phyloP scores from a whole-genome alignment of 2,113 vertebrate species.

The Condylura cristata region DNA sequence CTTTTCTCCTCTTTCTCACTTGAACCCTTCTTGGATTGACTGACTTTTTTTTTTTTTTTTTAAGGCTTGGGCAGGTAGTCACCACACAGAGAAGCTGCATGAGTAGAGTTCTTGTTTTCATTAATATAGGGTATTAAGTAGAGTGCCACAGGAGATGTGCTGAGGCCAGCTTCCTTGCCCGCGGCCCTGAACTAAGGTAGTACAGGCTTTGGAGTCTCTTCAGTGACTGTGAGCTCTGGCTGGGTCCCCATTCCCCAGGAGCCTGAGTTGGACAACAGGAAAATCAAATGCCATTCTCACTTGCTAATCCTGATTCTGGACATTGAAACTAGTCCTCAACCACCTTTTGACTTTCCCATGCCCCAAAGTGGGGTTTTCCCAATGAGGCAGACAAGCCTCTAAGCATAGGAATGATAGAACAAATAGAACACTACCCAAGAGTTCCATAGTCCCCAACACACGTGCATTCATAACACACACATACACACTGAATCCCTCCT shows the following conservation, averaged over 20 bases:
- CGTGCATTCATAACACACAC: neutral
- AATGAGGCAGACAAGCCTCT: neutral
- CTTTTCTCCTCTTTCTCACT: constrained; percentile 10
- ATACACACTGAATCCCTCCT: neutral
- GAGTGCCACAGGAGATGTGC: neutral
- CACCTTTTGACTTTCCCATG: neutral
- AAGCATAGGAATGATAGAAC: neutral
- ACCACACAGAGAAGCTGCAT: neutral
- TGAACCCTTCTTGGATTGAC: neutral
- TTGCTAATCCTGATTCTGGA: neutral
- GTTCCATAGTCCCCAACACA: neutral
- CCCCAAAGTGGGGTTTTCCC: neutral
- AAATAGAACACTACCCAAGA: neutral
- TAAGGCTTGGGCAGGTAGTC: neutral
- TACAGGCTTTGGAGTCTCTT: neutral
- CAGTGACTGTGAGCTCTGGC: neutral
- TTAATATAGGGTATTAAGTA: neutral
- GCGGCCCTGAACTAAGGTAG: neutral
- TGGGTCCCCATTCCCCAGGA: neutral
- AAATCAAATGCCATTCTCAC: neutral
- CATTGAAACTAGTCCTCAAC: neutral
- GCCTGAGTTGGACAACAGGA: neutral
- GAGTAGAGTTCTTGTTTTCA: neutral
- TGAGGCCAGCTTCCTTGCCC: neutral
- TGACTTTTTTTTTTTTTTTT: neutral